Evolutionary conservation across 2,797 vertebrate species (phyloP).

Genomic region (Sparidentex hasta): DNA sequence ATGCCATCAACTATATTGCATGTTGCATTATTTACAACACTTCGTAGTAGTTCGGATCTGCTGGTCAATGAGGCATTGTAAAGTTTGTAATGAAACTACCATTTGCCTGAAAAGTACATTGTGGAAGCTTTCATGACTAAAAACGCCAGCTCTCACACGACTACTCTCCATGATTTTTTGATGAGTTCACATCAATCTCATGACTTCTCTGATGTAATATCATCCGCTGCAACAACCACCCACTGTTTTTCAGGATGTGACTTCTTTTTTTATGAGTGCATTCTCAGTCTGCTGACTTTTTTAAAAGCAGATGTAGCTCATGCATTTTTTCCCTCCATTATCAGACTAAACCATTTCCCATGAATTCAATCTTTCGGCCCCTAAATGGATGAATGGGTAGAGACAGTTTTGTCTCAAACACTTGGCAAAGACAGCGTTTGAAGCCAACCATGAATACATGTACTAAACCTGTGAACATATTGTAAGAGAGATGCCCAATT

Average conservation of each 20-base stretch:
- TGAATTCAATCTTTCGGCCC: neutral
- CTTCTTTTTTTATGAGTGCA: neutral
- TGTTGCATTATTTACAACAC: too few relatives aligned
- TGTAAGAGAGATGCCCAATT: constrained; percentile 43
- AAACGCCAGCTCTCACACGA: too few relatives aligned
- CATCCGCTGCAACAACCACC: too few relatives aligned
- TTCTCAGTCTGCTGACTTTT: neutral
- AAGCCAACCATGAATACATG: constrained; percentile 35
- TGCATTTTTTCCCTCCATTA: neutral
- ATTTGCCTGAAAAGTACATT: too few relatives aligned
- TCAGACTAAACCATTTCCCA: neutral
- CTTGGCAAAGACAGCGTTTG: constrained; percentile 27
- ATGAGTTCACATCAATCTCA: constrained; percentile 3
- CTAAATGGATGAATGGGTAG: neutral
- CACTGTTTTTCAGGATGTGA: constrained; percentile 1
- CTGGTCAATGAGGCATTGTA: too few relatives aligned
- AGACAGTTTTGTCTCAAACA: constrained; percentile 13
- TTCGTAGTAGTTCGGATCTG: too few relatives aligned
- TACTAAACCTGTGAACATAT: constrained; percentile 24
- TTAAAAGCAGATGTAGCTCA: neutral
- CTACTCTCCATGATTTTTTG: neutral
- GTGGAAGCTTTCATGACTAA: too few relatives aligned
- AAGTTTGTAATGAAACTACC: too few relatives aligned
- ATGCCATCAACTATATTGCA: too few relatives aligned
- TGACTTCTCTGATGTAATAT: neutral